Conservation (phyloP, 92 coral and sea anemone species). For the Pocillopora meandrina region DNA sequence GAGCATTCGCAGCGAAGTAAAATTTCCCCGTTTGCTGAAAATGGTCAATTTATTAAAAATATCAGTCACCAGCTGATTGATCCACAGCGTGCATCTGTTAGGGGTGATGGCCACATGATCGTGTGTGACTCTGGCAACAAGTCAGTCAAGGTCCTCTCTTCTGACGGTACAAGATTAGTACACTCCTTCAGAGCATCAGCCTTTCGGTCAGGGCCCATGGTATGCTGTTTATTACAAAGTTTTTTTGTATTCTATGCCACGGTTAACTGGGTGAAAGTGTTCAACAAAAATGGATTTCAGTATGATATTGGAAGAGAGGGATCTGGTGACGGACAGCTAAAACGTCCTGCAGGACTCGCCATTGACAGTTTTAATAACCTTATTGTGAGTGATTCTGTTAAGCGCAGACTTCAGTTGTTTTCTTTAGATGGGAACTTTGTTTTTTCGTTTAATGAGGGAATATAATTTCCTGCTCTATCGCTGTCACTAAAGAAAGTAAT, state of each 20-base stretch:
- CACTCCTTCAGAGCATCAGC: neutral
- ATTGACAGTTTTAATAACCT: neutral
- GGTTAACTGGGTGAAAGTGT: slow-evolving; percentile 16
- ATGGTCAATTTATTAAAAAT: slow-evolving; percentile 34
- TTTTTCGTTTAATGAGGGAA: too few species aligned
- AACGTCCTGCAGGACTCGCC: slow-evolving; percentile 24
- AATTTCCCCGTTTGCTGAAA: slow-evolving; percentile 27
- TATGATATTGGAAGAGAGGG: slow-evolving; percentile 31
- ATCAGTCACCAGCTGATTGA: slow-evolving; percentile 5
- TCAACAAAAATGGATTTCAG: slow-evolving; percentile 37
- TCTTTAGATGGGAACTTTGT: neutral
- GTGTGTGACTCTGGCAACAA: neutral
- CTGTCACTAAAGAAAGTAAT: too few species aligned
- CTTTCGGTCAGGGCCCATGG: neutral
- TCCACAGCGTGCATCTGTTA: neutral
- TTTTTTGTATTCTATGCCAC: neutral
- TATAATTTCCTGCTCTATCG: too few species aligned
- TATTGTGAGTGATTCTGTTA: neutral
- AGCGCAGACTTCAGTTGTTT: neutral
- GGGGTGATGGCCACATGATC: neutral
- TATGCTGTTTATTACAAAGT: neutral
- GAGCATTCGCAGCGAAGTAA: neutral
- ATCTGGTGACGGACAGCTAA: slow-evolving; percentile 38
- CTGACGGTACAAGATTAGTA: slow-evolving; percentile 1
- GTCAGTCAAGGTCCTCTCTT: slow-evolving; percentile 6